Conservation (phyloP, 2,797 vertebrate species). For the Pipistrellus nathusii region DNA sequence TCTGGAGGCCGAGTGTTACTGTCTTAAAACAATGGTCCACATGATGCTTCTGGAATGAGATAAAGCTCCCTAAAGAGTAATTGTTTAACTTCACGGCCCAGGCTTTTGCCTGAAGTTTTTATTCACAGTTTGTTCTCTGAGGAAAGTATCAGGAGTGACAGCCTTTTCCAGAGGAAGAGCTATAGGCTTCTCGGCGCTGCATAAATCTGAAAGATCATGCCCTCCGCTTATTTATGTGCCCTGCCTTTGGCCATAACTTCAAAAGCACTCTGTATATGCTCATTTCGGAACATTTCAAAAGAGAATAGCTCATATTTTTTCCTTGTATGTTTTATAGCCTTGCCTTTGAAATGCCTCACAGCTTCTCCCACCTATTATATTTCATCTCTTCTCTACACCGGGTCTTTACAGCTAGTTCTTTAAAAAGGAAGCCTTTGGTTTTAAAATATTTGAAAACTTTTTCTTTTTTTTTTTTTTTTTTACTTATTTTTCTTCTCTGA, state of each 20-base stretch:
- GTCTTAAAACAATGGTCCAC: slow-evolving; percentile 34
- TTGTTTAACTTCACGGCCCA: neutral
- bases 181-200: neutral
- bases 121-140: slow-evolving; percentile 32
- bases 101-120: slow-evolving; percentile 38
- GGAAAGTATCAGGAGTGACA: neutral
- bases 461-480: neutral
- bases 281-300: slow-evolving; percentile 24
- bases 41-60: slow-evolving; percentile 3
- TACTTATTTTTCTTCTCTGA: slow-evolving; percentile 24
- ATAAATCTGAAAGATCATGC: neutral
- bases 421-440: neutral
- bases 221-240: neutral
- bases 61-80: slow-evolving; percentile 39
- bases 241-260: neutral
- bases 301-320: neutral
- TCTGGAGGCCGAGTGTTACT: neutral
- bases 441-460: slow-evolving; percentile 52
- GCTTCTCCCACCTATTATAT: neutral
- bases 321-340: neutral
- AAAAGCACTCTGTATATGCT: neutral
- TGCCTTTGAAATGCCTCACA: slow-evolving; percentile 13
- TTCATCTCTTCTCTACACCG: slow-evolving; percentile 26
- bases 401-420: neutral
- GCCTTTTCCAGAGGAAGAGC: slow-evolving; percentile 9